Base-by-base conservation (phyloP, 1,140 invertebrate genomes). In the Manduca sexta region DNA sequence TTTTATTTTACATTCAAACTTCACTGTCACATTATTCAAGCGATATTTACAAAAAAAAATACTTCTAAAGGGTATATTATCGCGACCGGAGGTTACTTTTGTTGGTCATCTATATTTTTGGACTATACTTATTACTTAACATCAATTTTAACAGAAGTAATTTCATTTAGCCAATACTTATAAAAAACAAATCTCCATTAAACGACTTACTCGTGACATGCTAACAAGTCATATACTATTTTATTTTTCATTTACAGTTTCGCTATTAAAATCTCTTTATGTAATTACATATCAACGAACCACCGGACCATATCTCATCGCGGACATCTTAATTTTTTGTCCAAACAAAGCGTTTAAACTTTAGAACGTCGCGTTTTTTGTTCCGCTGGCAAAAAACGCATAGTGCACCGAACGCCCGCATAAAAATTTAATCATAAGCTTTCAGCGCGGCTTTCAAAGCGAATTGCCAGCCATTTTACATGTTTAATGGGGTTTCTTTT, bases 371-470 rank as follows among this genome's bases (percentile, higher is more conserved):
- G 35, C 11, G 35, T 56, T 61, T 62, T 67, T 67, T 64, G 45
- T 17, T 39, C 18, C 42, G 46, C 39, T 49, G 54, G 48, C 67
- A 73, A 70, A 65, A 69, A 61, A 66, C 60, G 72, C 51, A 68
- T 54, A 53, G 55, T 61, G 58, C 61, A 51, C 60, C 51, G 58
- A 52, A 41, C 52, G 45, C 47, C 57, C 51, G 69, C 58, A 56
- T 51, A 64, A 67, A 72, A 71, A 69, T 72, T 71, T 75, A 74
- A 75, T 73, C 54, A 71, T 74, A 72, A 69, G 68, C 72, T 79
- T 75, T 80, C 65, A 66, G 64, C 66, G 54, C 48, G 64, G 49
- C 56, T 73, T 65, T 74, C 62, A 65, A 73, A 64, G 44, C 60
- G 60, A 62, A 65, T 65, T 66, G 59, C 60, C 56, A 45, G 48